These are phyloP conservation scores for Emmelina monodactyla DNA, from an alignment of 2,888 invertebrate species.

Conservation along the genomic window DNA sequence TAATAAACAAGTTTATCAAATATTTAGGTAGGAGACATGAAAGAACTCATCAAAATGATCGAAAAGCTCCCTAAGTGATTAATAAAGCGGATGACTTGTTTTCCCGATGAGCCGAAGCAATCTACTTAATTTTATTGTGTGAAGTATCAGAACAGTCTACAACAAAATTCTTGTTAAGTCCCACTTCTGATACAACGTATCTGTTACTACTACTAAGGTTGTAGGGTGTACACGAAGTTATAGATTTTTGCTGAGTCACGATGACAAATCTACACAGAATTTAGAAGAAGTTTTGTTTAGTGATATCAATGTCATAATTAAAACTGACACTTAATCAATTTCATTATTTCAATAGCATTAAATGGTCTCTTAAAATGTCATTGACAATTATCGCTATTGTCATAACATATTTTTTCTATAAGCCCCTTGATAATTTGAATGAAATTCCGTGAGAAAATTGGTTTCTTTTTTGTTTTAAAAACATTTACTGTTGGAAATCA, in stretches of 20 bases:
- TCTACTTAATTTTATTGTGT: conserved; percentile 28
- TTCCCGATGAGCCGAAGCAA: conserved; percentile 24
- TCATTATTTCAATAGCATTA: neutral
- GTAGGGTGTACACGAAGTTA: neutral
- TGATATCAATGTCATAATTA: conserved; percentile 25
- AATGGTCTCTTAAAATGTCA: neutral
- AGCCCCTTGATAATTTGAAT: too few species aligned
- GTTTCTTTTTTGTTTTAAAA: too few species aligned
- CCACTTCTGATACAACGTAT: neutral
- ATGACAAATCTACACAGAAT: conserved; percentile 20
- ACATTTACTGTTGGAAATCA: too few species aligned
- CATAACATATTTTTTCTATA: too few species aligned
- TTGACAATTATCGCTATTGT: too few species aligned
- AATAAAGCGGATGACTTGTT: conserved; percentile 27
- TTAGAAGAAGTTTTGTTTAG: conserved; percentile 1
- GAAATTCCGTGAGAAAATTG: too few species aligned
- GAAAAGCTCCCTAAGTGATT: conserved; percentile 27
- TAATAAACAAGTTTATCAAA: conserved; percentile 3
- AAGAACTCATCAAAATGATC: conserved; percentile 24
- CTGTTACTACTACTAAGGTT: neutral
- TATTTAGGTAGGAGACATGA: neutral
- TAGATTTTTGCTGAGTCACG: conserved; percentile 30
- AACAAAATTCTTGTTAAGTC: neutral
- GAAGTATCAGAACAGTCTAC: conserved; percentile 2
- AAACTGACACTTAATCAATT: conserved; percentile 30